phyloP scores from a whole-genome alignment of 2,797 vertebrate genomes.

The Coendou prehensilis region DNA sequence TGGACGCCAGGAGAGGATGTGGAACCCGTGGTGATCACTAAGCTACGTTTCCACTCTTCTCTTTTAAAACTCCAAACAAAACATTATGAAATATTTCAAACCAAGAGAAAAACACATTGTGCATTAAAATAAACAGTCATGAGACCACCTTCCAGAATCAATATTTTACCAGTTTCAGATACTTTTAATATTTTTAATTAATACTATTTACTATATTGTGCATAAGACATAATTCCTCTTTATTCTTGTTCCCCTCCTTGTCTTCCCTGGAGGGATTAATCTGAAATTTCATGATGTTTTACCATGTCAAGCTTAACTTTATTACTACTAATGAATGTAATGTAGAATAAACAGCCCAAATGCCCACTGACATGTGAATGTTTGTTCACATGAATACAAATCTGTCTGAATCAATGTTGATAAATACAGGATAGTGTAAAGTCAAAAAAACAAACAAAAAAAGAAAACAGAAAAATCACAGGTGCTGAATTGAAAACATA shows the following conservation, averaged over 20 bases:
- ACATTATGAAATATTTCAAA: neutral
- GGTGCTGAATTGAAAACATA: neutral
- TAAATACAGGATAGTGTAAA: neutral
- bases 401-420: neutral
- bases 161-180: neutral
- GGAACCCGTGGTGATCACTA: neutral
- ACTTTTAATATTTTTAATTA: neutral
- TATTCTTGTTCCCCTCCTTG: neutral
- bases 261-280: neutral
- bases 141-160: neutral
- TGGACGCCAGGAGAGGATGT: neutral
- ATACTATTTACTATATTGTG: neutral
- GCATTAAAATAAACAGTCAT: neutral
- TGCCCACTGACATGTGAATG: neutral
- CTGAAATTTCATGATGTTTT: neutral
- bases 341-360: neutral
- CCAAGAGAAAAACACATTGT: neutral
- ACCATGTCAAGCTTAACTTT: neutral
- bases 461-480: neutral
- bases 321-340: neutral
- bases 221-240: neutral
- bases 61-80: neutral
- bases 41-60: neutral
- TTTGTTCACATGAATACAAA: neutral
- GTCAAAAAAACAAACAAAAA: too few species aligned